phyloP scores from a whole-genome alignment of 2,888 invertebrate genomes.

The Melieria crassipennis region DNA sequence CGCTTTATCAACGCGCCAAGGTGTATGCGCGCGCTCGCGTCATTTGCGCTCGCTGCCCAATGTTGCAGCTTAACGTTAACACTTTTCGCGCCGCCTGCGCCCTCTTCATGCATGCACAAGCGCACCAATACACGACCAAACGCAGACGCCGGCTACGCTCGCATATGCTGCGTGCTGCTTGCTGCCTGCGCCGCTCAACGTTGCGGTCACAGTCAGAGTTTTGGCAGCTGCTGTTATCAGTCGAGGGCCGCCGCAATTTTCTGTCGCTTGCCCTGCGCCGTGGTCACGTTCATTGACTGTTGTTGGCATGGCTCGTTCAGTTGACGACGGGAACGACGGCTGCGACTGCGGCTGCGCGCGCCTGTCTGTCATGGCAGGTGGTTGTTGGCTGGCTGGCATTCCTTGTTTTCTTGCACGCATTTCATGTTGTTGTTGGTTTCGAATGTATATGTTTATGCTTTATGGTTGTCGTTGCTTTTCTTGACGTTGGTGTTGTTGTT shows the following conservation, averaged over 20 bases:
- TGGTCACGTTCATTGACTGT: too few relatives aligned
- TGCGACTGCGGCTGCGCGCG: neutral
- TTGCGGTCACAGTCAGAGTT: neutral
- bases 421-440: conserved; percentile 6
- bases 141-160: neutral
- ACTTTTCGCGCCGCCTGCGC: neutral
- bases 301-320: too few relatives aligned
- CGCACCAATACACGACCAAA: neutral
- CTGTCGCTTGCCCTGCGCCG: neutral
- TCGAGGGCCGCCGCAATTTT: neutral
- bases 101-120: neutral
- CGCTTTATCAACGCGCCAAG: neutral
- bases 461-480: conserved; percentile 21
- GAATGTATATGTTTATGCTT: neutral
- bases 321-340: neutral
- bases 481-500: conserved; percentile 12
- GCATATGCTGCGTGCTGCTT: neutral
- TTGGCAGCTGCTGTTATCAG: conserved; percentile 45
- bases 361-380: conserved; percentile 24
- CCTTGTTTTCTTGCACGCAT: conserved; percentile 27
- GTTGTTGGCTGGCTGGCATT: conserved; percentile 20
- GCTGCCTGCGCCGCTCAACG: neutral
- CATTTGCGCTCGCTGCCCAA: too few relatives aligned
- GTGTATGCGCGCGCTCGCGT: neutral
- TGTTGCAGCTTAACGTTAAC: neutral